phyloP scores from a whole-genome alignment of 1,140 invertebrate genomes.

The Nasonia giraulti region DNA sequence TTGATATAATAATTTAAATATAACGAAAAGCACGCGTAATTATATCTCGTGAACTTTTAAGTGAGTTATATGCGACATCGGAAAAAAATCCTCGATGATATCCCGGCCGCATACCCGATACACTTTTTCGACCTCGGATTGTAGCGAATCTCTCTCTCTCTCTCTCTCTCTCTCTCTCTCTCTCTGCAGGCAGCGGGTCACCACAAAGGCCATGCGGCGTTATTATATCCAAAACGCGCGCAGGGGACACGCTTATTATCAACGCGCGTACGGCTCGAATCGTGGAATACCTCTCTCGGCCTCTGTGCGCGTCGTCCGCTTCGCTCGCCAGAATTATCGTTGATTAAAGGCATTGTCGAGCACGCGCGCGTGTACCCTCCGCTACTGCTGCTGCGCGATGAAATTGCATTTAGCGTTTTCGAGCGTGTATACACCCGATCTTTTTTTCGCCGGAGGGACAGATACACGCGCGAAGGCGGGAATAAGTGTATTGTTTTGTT shows the following conservation, averaged over 20 bases:
- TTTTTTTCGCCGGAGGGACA: neutral
- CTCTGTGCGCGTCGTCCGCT: neutral
- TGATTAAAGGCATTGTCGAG: constrained; percentile 69
- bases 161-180: neutral
- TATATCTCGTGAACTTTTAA: too few relatives aligned
- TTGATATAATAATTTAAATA: too few relatives aligned
- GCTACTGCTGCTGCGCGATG: constrained; percentile 33
- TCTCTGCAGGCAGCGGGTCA: neutral
- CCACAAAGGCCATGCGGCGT: neutral
- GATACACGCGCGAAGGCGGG: neutral
- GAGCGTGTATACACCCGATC: constrained; percentile 20
- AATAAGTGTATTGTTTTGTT: neutral
- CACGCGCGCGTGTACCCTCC: constrained; percentile 49
- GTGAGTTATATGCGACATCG: too few relatives aligned
- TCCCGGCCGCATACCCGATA: neutral
- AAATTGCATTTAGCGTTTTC: constrained; percentile 65
- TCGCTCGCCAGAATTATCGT: constrained; percentile 63
- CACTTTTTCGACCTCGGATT: neutral
- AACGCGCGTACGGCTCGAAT: neutral
- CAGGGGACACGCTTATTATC: constrained; percentile 7
- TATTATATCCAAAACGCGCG: neutral
- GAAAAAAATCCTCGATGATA: too few relatives aligned
- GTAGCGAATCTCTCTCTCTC: neutral
- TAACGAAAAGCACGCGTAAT: too few relatives aligned
- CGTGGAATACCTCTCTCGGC: neutral